A percentile compares a stretch with the other conserved stretches of the same genome.
phyloP scores from a whole-genome alignment of 2,888 invertebrate genomes.

The Thymelicus acteon region DNA sequence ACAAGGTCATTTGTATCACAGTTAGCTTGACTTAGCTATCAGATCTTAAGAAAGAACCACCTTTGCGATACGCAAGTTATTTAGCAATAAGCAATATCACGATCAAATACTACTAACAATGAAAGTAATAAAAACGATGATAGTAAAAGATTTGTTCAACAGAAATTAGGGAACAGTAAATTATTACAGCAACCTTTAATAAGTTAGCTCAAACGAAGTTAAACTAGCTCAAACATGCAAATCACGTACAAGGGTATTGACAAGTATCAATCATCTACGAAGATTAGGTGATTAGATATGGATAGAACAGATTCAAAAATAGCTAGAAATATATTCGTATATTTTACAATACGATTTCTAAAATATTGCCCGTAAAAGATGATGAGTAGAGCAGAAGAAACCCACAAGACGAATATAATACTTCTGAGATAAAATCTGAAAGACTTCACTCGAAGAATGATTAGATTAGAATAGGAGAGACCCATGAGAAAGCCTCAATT shows the following conservation, averaged over 20 bases:
- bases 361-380: too few species aligned
- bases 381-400: too few species aligned
- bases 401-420: too few species aligned
- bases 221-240: not conserved
- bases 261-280: not conserved
- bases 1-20: slow-evolving; percentile 13
- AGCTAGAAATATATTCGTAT: not conserved
- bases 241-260: slow-evolving; percentile 7
- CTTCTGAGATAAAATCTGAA: too few species aligned
- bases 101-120: not conserved
- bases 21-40: not conserved
- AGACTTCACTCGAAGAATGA: too few species aligned
- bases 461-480: too few species aligned
- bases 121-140: not conserved
- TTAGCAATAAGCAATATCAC: not conserved
- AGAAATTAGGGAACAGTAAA: not conserved
- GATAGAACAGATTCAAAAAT: not conserved
- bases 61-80: not conserved
- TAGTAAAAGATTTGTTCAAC: not conserved
- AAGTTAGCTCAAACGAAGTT: not conserved
- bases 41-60: not conserved
- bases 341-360: too few species aligned
- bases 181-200: slow-evolving; percentile 4
- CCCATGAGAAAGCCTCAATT: too few species aligned
- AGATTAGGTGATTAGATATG: not conserved